Conservation (phyloP, 2,113 vertebrate species). For the Mus spicilegus region DNA sequence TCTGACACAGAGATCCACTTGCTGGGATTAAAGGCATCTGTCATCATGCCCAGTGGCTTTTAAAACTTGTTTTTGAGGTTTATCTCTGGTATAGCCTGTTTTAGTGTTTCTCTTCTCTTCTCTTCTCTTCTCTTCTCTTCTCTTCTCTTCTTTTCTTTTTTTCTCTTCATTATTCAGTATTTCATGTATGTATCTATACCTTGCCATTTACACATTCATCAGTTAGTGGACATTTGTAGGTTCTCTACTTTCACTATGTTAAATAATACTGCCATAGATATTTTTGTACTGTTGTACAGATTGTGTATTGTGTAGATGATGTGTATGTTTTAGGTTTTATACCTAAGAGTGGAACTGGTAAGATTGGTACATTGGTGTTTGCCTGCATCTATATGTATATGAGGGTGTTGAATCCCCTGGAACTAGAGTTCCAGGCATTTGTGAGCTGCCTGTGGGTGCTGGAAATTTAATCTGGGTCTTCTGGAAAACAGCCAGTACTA, state of each 20-base stretch:
- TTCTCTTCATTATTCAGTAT: too few species aligned
- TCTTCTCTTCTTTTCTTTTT: too few species aligned
- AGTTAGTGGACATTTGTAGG: neutral
- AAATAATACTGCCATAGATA: constrained; percentile 10
- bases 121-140: too few species aligned
- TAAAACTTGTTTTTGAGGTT: too few species aligned
- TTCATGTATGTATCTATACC: too few species aligned
- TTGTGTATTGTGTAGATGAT: neutral
- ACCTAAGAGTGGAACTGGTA: neutral
- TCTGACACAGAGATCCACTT: neutral
- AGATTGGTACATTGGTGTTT: neutral
- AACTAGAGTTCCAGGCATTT: neutral
- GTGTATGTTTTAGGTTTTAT: neutral
- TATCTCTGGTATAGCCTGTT: too few species aligned
- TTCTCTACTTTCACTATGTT: neutral
- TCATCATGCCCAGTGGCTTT: too few species aligned
- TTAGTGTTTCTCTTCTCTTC: too few species aligned
- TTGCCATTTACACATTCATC: too few species aligned
- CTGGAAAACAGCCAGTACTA: neutral
- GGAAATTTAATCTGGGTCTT: neutral
- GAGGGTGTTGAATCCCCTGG: neutral
- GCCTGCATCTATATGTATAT: neutral
- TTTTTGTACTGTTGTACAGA: neutral
- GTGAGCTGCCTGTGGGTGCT: neutral
- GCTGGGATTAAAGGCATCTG: too few species aligned